Evolutionary conservation across 2,113 vertebrate species (phyloP), one percentile per base, ranked within the genome.

Genomic region (Crocuta crocuta): DNA sequence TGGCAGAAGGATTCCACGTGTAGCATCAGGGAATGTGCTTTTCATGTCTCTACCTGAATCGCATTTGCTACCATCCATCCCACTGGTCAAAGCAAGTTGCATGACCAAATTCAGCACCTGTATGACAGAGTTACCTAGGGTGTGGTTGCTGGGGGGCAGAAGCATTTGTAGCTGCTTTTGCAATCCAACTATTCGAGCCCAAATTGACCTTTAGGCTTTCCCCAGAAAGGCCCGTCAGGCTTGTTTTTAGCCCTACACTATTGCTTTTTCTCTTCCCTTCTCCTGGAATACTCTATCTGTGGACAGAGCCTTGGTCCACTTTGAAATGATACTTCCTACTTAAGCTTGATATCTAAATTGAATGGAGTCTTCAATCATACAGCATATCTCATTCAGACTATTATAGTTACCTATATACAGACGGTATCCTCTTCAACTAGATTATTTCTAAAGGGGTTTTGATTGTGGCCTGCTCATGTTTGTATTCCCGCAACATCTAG

Each of bases 371-470:
- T 86, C 74, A 79, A 35, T 13, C 48, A 58, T 11, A 45, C 10
- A 23, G 66, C 48, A 50, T 35, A 10, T 79, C 65, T 68, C 65
- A 73, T 71, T 63, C 68, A 50, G 53, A 79, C 55, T 53, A 23
- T 35, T 26, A 39, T 3, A 39, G 68, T 70, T 58, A 94, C 15
- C 23, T 66, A 19, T 5, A 45, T 23, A 53, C 45, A 24, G 9
- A 11, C 10, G 82, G 24, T 28, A 63, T 70, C 45, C 43, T 76
- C 24, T 10, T 13, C 19, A 68, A 48, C 31, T 85, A 66, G 33
- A 26, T 91, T 91, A 28, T 74, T 83, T 88, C 92, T 80, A 73
- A 88, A 48, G 87, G 65, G 55, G 10, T 66, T 89, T 81, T 78
- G 28, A 45, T 45, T 76, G 21, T 55, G 21, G n/a, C n/a, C 84